These are phyloP conservation scores for Dermatophagoides farinae DNA, from an alignment of 1,140 invertebrate species.

Conservation along the genomic window DNA sequence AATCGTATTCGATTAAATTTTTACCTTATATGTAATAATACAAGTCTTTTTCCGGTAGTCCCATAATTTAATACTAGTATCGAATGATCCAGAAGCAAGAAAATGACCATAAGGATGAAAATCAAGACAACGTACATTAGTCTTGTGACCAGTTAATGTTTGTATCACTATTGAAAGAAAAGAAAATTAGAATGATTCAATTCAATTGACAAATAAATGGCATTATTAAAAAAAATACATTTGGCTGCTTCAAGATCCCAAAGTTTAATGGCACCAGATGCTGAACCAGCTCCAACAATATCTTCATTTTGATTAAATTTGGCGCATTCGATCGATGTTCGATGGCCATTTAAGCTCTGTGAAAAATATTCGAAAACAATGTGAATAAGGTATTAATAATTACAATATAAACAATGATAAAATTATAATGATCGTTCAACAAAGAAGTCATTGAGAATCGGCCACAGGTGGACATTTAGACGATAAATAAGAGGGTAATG, in stretches of 20 bases:
- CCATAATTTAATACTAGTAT: slow-evolving; percentile 67
- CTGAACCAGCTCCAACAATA: slow-evolving; percentile 78
- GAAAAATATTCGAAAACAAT: not conserved
- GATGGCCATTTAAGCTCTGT: slow-evolving; percentile 41
- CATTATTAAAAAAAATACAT: slow-evolving; percentile 13
- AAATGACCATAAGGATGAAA: slow-evolving; percentile 93
- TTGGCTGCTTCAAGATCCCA: slow-evolving; percentile 91
- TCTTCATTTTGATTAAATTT: slow-evolving; percentile 84
- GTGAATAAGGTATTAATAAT: not conserved
- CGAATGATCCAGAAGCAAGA: slow-evolving; percentile 72
- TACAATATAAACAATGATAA: no score
- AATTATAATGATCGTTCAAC: no score
- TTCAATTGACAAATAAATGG: not conserved
- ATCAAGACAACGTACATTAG: slow-evolving; percentile 68
- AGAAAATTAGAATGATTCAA: not conserved
- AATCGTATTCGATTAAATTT: not conserved
- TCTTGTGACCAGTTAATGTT: slow-evolving; percentile 79
- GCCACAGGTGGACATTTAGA: no score
- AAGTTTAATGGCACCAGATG: slow-evolving; percentile 75
- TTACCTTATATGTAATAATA: slow-evolving; percentile 36
- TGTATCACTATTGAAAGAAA: slow-evolving; percentile 38
- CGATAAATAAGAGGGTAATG: no score
- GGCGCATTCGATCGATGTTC: slow-evolving; percentile 77
- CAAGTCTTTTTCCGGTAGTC: slow-evolving; percentile 55
- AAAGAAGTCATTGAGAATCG: no score